phyloP scores from a whole-genome alignment of 2,888 invertebrate genomes.

The Tribolium freemani region DNA sequence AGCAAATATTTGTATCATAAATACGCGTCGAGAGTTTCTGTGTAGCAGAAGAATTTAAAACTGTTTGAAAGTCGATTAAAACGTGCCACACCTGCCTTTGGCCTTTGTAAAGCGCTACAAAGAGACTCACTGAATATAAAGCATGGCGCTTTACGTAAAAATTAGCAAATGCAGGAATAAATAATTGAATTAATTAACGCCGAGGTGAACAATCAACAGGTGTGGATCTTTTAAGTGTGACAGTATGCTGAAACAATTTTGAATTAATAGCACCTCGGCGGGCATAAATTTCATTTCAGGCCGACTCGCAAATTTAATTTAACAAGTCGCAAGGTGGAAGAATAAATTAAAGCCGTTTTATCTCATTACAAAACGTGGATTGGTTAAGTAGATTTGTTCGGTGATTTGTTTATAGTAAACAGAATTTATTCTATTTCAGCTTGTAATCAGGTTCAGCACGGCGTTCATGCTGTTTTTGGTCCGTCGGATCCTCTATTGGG shows the following conservation, averaged over 20 bases:
- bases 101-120: not conserved
- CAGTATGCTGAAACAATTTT: constrained; percentile 21
- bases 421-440: constrained; percentile 68
- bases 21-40: not conserved
- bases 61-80: not conserved
- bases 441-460: constrained; percentile 78
- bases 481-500: constrained; percentile 82
- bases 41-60: not conserved
- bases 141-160: not conserved
- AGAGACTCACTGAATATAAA: not conserved
- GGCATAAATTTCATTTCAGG: constrained; percentile 27
- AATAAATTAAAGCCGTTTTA: constrained; percentile 18
- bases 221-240: constrained; percentile 23
- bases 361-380: constrained; percentile 8
- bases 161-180: not conserved
- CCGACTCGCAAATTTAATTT: constrained; percentile 28
- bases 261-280: constrained; percentile 25
- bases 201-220: constrained; percentile 27
- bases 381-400: not conserved
- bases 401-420: not conserved
- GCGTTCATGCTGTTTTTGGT: constrained; percentile 83
- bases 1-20: constrained; percentile 10
- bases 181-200: constrained; percentile 17
- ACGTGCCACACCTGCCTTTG: not conserved
- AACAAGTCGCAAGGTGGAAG: constrained; percentile 16